Base-by-base conservation (phyloP, 1,140 invertebrate species). In the Berghia stephanieae region DNA sequence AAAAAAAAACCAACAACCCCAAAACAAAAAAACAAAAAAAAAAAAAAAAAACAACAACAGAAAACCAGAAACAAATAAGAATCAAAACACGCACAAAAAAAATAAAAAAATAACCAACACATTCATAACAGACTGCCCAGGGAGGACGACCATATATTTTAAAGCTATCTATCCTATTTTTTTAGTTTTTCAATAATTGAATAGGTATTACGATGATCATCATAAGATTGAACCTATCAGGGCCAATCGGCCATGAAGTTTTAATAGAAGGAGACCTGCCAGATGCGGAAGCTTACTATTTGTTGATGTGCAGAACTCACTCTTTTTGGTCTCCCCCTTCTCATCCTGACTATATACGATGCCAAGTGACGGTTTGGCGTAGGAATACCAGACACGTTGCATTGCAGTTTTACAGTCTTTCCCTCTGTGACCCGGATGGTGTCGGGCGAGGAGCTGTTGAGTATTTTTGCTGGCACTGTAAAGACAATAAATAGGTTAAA, bases 301-400 rank as follows among this genome's bases (percentile, higher is more conserved):
- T 57, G 81, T 80, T 72, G 74, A 70, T 72, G 67, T 66, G 78
- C 81, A 82, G 77, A 82, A 80, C 78, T 79, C 77, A 82, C 78
- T 79, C 68, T 80, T 68, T 78, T 78, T 82, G 24, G 70, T 57
- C 72, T 66, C 68, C 49, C 74, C 77, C 57, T 82, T 80, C 52
- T 77, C 43, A 52, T 46, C 68, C 40, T 55, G 43, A 10, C 42
- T 55, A n/a, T 63, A 79, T 77, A 55, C 87, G 82, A 77, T 85
- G 83, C 88, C 88, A 89, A 57, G 85, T 86, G 55, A 89, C 86
- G 10, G 80, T 82, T n/a, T 24, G 88, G 87, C 24, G 75, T 77
- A n/a, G 88, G 88, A 8, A 87, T 81, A 10, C 88, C 88, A 0
- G 84, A 85, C 5, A 86, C 87, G 69, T 88, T 88, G 75, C 88